Conservation (phyloP, 2,888 invertebrate genomes). For the Chrysolina oricalcia region DNA sequence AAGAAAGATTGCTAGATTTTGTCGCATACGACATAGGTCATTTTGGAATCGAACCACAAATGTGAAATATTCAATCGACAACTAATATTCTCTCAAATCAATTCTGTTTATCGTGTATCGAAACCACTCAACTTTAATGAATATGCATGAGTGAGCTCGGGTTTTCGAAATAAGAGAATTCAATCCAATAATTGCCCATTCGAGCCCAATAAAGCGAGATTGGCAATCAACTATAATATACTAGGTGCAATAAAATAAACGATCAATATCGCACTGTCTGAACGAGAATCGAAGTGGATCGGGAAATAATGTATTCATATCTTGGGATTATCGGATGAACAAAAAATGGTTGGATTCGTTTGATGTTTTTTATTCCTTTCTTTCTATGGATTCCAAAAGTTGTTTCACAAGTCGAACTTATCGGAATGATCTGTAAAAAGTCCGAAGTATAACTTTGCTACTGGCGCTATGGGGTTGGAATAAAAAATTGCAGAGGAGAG, state of each 20-base stretch:
- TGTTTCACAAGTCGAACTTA: not conserved
- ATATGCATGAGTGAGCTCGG: not conserved
- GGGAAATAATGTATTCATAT: not conserved
- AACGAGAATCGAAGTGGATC: not conserved
- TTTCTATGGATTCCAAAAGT: not conserved
- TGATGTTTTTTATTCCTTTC: not conserved
- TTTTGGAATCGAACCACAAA: not conserved
- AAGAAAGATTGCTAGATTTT: too few relatives aligned
- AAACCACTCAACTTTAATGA: not conserved
- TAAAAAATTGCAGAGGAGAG: too few relatives aligned
- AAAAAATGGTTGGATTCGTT: not conserved
- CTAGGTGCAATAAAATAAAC: not conserved
- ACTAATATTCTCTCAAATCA: not conserved
- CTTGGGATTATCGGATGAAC: not conserved
- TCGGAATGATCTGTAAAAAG: too few relatives aligned
- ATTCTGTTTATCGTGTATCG: not conserved
- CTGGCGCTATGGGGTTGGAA: too few relatives aligned
- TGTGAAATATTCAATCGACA: not conserved
- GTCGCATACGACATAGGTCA: not conserved
- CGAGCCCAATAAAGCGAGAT: not conserved
- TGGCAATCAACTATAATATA: not conserved
- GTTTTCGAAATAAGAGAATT: slow-evolving; percentile 1
- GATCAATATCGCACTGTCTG: not conserved
- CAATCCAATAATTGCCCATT: slow-evolving; percentile 3
- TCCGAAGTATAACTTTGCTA: too few relatives aligned